These are phyloP conservation scores for Alligator mississippiensis DNA, from an alignment of 2,113 vertebrate species.

Conservation along the genomic window DNA sequence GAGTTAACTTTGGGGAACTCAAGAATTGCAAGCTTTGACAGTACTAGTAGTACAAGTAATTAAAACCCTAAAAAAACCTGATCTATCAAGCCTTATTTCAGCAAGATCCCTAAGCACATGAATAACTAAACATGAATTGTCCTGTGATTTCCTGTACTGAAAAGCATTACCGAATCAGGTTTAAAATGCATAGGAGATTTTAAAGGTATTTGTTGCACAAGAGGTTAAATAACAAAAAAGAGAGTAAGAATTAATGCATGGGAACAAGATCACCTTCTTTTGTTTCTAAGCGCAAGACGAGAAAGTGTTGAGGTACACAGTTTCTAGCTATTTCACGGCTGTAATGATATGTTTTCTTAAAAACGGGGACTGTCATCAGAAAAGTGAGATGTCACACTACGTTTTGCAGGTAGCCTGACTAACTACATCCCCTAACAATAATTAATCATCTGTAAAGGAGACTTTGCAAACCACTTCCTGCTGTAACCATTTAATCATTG, in stretches of 20 bases:
- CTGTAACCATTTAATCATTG: background rate
- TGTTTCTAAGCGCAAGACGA: background rate
- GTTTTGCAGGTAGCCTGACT: background rate
- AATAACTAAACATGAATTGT: background rate
- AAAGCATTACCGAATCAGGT: background rate
- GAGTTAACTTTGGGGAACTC: background rate
- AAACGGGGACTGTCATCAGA: background rate
- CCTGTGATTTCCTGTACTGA: background rate
- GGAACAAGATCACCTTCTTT: background rate
- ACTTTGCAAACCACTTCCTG: slow-evolving; percentile 4
- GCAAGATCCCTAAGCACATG: background rate
- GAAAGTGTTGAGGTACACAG: background rate
- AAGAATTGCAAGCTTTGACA: background rate
- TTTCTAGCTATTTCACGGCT: background rate
- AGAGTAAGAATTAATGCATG: background rate
- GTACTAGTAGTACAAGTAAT: background rate
- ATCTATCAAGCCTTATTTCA: background rate
- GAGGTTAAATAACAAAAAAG: rapidly evolving
- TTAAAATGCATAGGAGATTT: background rate
- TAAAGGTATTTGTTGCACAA: background rate
- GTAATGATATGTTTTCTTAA: background rate
- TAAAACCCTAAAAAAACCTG: background rate
- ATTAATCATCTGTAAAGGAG: slow-evolving; percentile 9
- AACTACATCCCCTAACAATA: background rate
- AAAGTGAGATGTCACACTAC: background rate